Conservation (phyloP, 2,113 vertebrate species). For the Gambusia holbrooki region DNA sequence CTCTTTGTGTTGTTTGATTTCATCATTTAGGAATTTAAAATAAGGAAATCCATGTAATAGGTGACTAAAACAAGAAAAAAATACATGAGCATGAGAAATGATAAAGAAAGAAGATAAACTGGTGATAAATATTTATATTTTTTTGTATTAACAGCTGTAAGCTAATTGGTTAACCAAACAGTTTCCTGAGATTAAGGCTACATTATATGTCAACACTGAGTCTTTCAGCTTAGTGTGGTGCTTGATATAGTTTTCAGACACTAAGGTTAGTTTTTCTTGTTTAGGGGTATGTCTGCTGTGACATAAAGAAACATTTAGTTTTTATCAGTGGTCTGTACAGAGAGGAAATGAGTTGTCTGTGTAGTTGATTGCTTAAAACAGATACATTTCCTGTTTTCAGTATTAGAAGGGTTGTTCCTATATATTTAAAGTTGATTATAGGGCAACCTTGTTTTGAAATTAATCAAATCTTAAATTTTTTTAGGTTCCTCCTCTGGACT, state of each 20-base stretch:
- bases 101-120: background rate
- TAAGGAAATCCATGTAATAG: too few relatives aligned
- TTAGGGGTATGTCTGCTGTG: background rate
- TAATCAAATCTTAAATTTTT: background rate
- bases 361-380: conserved; percentile 67
- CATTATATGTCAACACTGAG: background rate
- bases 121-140: background rate
- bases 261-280: background rate
- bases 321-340: conserved; percentile 27
- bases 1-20: background rate
- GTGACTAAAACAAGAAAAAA: too few relatives aligned
- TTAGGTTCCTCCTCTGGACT: conserved; percentile 34
- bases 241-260: background rate
- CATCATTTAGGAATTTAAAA: background rate
- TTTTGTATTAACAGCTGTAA: background rate
- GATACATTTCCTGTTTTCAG: conserved; percentile 71
- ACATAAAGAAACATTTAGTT: background rate
- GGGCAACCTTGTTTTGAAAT: conserved; percentile 1
- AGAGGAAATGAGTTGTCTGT: conserved; percentile 65
- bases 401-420: conserved; percentile 16
- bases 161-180: background rate
- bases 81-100: background rate
- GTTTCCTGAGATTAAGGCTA: background rate
- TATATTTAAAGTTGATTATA: conserved; percentile 8
- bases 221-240: background rate